Conservation (phyloP, 1,140 invertebrate species). For the Plodia interpunctella region DNA sequence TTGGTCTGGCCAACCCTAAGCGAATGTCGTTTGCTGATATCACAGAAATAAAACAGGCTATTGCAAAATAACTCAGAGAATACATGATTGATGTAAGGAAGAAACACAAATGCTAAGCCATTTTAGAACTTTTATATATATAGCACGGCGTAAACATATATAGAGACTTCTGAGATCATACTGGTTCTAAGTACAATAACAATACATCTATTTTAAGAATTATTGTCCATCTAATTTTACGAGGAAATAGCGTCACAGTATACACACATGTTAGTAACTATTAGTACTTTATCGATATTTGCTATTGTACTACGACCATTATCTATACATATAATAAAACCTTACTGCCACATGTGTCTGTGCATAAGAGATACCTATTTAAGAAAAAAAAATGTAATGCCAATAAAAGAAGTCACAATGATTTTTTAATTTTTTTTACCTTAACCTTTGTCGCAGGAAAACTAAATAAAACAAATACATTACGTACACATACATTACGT, state of each 20-base stretch:
- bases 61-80: background rate
- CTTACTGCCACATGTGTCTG: no score
- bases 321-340: no score
- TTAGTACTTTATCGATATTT: background rate
- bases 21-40: constrained; percentile 41
- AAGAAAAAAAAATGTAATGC: no score
- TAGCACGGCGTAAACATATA: background rate
- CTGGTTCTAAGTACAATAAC: background rate
- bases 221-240: constrained; percentile 18
- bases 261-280: background rate
- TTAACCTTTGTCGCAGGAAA: no score
- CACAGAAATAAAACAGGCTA: constrained; percentile 21
- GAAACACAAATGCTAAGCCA: constrained; percentile 10
- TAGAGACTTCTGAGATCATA: constrained; percentile 13
- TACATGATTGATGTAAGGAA: constrained; percentile 19
- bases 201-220: background rate
- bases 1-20: constrained; percentile 32
- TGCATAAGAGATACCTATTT: no score
- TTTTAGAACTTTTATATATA: constrained; percentile 5
- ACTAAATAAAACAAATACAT: no score
- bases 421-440: no score
- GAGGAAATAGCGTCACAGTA: constrained; percentile 22
- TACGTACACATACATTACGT: no score
- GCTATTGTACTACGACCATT: constrained; percentile 1
- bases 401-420: no score